Percentiles rank a stretch among this genome's conserved stretches.
Conservation (phyloP, 53 echinoderm and acorn worm genomes). For the Hippasteria phrygiana region DNA sequence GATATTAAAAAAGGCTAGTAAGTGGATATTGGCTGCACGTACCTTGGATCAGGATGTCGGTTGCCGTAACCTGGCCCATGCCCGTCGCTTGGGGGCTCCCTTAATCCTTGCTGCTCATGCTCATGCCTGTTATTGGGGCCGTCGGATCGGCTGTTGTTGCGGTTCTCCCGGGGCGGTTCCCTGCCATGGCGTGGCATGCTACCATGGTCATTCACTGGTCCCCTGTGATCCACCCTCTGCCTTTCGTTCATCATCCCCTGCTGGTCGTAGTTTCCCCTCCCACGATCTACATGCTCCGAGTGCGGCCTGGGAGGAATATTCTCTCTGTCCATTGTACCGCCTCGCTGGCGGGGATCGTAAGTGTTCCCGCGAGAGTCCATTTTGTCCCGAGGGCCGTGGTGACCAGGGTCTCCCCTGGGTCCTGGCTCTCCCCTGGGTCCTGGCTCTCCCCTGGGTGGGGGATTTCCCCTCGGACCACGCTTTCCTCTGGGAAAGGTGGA, state of each 20-base stretch:
- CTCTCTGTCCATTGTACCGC: constrained; percentile 33
- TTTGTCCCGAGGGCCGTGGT: constrained; percentile 39
- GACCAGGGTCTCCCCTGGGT: constrained; percentile 50
- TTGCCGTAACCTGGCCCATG: constrained; percentile 17
- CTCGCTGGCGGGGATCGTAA: constrained; percentile 43
- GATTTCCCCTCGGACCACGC: constrained; percentile 37
- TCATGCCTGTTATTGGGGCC: constrained; percentile 30
- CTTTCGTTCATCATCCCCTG: constrained; percentile 20
- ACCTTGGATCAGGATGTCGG: constrained; percentile 50
- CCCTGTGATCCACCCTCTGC: constrained; percentile 39
- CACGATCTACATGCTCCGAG: constrained; percentile 15
- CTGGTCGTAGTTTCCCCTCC: constrained; percentile 21
- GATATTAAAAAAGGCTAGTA: no score
- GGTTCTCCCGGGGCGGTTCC: constrained; percentile 49
- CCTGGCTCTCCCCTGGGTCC: constrained; percentile 45
- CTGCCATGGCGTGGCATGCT: constrained; percentile 25
- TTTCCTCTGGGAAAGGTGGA: constrained; percentile 37
- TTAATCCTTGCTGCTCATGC: constrained; percentile 11
- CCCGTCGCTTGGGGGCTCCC: constrained; percentile 51
- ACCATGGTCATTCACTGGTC: constrained; percentile 37
- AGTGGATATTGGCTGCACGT: neutral
- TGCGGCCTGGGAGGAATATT: constrained; percentile 26
- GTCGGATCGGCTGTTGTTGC: constrained; percentile 43
- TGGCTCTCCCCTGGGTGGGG: neutral
- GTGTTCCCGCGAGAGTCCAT: constrained; percentile 36